Base-by-base conservation (phyloP, 2,797 vertebrate species). In the Gymnoscopelus braueri region DNA sequence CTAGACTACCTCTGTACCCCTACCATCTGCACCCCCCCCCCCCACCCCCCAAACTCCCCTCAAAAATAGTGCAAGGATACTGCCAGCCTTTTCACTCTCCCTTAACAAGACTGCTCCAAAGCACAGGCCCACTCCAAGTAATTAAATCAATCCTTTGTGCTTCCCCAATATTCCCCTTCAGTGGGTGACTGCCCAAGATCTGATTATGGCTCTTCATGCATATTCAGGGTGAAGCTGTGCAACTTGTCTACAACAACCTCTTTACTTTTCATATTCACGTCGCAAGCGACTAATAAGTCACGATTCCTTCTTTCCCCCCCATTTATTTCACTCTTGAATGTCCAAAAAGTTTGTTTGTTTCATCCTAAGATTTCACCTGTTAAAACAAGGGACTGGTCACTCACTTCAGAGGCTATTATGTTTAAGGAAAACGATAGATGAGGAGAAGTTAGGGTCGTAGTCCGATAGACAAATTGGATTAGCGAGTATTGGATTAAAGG, bases 81-180 rank as follows among this genome's bases (percentile, higher is more conserved):
- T 93, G 91, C 89, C 93, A 91, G 89, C 92, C 95, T 96, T 97
- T 97, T 95, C 95, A 91, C 95, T 96, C 93, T 75, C 85, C 88
- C 50, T 95, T 96, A 96, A 96, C 95, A 96, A 97, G 95, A 93
- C 95, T 89, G 93, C 94, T 94, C 93, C 92, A 90, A 92, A 95
- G 95, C 95, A 91, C 92, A 94, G 95, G 75, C 94, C 96, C 96
- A 97, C 96, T 98, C 95, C 95, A 95, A 96, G 95, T 98, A 98
- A 98, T 98, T 98, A 98, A 98, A 98, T 98, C 96, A 98, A 96
- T 95, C 96, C 93, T 97, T 96, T 98, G 96, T 98, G 95, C 94
- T 95, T 93, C 94, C 19, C 93, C 94, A 90, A 80, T 96, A 95
- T 96, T 96, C 95, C 95, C 95, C 94, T 96, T 94, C 95, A 88